Base-by-base conservation (phyloP, 64 coral and sea anemone genomes). In the Montipora cactus region DNA sequence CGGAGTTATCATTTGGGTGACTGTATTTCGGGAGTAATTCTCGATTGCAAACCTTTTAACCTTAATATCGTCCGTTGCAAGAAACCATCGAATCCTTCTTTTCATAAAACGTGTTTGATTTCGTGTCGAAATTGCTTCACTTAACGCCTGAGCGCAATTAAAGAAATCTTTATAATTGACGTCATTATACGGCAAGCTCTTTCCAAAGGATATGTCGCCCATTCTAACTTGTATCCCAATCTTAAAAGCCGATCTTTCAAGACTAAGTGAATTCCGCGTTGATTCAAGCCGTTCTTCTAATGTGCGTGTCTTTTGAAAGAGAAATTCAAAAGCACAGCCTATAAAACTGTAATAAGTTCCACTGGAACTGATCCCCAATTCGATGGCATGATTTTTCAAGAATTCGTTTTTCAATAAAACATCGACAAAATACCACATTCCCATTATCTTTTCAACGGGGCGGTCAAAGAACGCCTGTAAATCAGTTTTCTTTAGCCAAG, bases 251-350 rank as follows among this genome's bases (percentile, higher is more conserved):
- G 20, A 18, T 16, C 20, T 25, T 48, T 28, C 69, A 47, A n/a
- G 48, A 23, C 80, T 11, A 11, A 92, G 59, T 2, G 90, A 92
- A 14, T 11, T 52, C 11, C 73, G 59, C 12, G 90, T 55, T 50
- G 37, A 23, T 5, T 22, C 18, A 4, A 92, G 70, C 28, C 68
- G 49, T 22, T 49, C 52, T 64, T 92, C 8, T 44, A 92, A 55
- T 49, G 48, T 58, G 47, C 20, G 6, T 21, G 90, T 75, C 66
- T 77, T 84, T n/a, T 57, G 50, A 44, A 92, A 92, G 18, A 92
- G 75, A 51, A 84, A 92, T 58, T 92, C 80, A 76, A 85, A 85
- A 47, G 80, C 90, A 44, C 90, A 92, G 3, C 90, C 80, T 75
- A 92, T 16, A 4, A 83, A 77, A 8, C 80, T 84, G 49, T 75